Evolutionary conservation across 2,888 invertebrate species (phyloP).

Genomic region (Sarcophaga caerulescens): DNA sequence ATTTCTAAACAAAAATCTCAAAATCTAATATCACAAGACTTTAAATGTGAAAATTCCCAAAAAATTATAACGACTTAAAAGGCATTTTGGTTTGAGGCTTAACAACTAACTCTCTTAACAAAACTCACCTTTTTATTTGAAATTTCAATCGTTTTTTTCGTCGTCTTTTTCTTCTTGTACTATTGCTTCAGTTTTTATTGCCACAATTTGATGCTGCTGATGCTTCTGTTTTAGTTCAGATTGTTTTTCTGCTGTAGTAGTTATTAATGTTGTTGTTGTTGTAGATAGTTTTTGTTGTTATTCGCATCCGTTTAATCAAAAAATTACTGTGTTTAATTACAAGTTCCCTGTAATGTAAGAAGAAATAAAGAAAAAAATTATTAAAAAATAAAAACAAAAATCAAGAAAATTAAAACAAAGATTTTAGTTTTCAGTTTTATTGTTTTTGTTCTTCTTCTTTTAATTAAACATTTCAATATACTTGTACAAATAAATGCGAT

Average conservation of each 20-base stretch:
- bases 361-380: conserved; percentile 4
- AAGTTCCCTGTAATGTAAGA: conserved; percentile 45
- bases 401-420: background rate
- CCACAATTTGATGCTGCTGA: background rate
- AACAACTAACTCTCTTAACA: background rate
- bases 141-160: conserved; percentile 1
- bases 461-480: conserved; percentile 19
- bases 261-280: conserved; percentile 12
- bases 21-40: conserved; percentile 42
- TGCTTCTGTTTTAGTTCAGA: background rate
- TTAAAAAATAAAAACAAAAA: background rate
- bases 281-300: conserved; percentile 32
- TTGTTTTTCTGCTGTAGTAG: background rate
- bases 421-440: background rate
- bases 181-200: background rate
- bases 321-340: conserved; percentile 27
- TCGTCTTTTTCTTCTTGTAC: background rate
- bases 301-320: conserved; percentile 36
- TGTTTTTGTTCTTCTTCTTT: background rate
- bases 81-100: conserved; percentile 10
- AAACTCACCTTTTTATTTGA: conserved; percentile 59
- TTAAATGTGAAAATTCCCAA: conserved; percentile 34
- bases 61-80: background rate
- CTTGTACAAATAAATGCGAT: background rate
- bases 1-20: too few relatives aligned